Percentiles rank a stretch among this genome's conserved stretches.
phyloP scores from a whole-genome alignment of 2,113 vertebrate species.

The Podocnemis expansa region DNA sequence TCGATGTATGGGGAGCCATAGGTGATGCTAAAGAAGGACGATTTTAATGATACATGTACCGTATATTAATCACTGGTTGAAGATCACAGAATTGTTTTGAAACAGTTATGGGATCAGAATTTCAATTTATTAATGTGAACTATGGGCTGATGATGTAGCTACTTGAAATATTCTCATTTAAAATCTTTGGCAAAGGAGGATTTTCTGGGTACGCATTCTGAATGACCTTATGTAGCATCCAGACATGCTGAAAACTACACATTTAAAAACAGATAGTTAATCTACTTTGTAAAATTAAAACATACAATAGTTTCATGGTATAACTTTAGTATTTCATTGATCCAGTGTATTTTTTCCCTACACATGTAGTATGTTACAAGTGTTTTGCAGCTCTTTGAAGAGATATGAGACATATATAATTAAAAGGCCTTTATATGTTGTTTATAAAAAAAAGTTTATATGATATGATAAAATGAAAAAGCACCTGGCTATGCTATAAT shows the following conservation, averaged over 20 bases:
- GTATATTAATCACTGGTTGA: neutral
- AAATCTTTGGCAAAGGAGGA: slow-evolving; percentile 18
- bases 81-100: neutral
- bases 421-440: neutral
- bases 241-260: neutral
- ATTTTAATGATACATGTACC: slow-evolving; percentile 59
- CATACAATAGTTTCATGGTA: neutral
- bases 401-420: neutral
- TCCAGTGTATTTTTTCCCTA: neutral
- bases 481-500: neutral
- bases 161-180: slow-evolving; percentile 5
- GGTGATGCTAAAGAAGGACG: slow-evolving; percentile 89
- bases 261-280: slow-evolving; percentile 2
- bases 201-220: slow-evolving; percentile 17
- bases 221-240: neutral
- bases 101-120: neutral
- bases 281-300: slow-evolving; percentile 25
- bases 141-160: neutral
- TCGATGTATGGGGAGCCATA: slow-evolving; percentile 96
- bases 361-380: neutral
- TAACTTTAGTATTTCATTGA: neutral
- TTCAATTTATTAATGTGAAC: slow-evolving; percentile 1
- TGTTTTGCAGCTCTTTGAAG: slow-evolving; percentile 5
- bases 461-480: neutral
- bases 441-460: neutral